Evolutionary conservation across 2,888 invertebrate genomes (phyloP).

Genomic region (Amitus sp.): DNA sequence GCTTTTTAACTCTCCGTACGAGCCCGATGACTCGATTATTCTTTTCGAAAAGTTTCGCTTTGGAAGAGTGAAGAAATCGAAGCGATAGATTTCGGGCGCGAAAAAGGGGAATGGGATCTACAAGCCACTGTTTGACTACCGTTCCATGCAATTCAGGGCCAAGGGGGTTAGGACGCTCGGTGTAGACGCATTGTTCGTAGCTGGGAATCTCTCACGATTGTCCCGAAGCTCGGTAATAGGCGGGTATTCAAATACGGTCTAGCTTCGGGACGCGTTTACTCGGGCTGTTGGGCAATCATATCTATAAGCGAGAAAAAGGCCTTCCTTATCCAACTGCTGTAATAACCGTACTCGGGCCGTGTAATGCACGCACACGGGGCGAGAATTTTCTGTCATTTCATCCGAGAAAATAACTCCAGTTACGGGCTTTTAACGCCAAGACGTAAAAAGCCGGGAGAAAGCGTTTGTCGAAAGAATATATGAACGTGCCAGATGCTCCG

Average conservation of each 20-base stretch:
- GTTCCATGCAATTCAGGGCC: constrained; percentile 49
- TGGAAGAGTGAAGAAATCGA: no score
- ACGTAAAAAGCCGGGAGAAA: constrained; percentile 22
- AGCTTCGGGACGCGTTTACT: constrained; percentile 49
- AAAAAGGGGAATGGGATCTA: constrained; percentile 46
- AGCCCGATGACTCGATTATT: no score
- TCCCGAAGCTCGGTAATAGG: constrained; percentile 58
- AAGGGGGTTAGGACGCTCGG: constrained; percentile 38
- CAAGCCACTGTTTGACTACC: constrained; percentile 52
- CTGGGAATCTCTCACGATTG: constrained; percentile 65
- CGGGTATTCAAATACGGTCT: constrained; percentile 58
- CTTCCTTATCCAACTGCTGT: constrained; percentile 28
- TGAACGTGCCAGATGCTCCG: constrained; percentile 2
- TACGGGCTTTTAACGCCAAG: constrained; percentile 15
- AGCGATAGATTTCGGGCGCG: no score
- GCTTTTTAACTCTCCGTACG: no score
- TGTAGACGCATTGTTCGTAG: constrained; percentile 56
- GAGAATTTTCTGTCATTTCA: constrained; percentile 16
- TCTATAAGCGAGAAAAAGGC: constrained; percentile 36
- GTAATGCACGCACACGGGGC: constrained; percentile 13
- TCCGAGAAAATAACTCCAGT: constrained; percentile 28
- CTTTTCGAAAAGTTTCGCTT: no score
- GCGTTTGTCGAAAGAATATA: constrained; percentile 26
- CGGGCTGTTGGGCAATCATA: constrained; percentile 55
- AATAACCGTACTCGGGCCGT: constrained; percentile 37